Conservation (phyloP, 1,140 invertebrate genomes). For the Melitaea cinxia region DNA sequence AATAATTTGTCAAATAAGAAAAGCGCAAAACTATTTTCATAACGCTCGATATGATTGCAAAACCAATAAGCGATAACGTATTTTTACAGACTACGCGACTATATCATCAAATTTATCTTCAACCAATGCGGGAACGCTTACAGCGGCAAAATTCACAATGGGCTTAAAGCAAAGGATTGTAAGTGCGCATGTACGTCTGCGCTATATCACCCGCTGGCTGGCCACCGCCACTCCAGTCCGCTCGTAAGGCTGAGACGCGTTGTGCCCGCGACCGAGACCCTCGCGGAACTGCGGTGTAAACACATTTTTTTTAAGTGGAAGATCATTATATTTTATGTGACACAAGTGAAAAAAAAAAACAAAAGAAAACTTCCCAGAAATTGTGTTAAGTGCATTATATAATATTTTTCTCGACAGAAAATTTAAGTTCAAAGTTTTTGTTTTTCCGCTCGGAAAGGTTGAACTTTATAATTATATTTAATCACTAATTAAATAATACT, state of each 20-base stretch:
- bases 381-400: slow-evolving; percentile 13
- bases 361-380: slow-evolving; percentile 15
- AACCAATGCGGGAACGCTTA: slow-evolving; percentile 64
- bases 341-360: slow-evolving; percentile 29
- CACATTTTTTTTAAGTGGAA: slow-evolving; percentile 35
- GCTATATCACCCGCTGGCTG: slow-evolving; percentile 45
- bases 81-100: slow-evolving; percentile 10
- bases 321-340: slow-evolving; percentile 19
- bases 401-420: not conserved
- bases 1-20: not conserved
- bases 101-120: slow-evolving; percentile 63
- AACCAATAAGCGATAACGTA: slow-evolving; percentile 4
- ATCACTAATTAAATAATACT: too few relatives aligned
- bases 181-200: slow-evolving; percentile 67
- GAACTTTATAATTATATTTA: too few relatives aligned
- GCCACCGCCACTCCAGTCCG: slow-evolving; percentile 57
- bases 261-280: slow-evolving; percentile 36
- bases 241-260: slow-evolving; percentile 44
- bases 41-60: not conserved
- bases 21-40: not conserved
- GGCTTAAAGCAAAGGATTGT: slow-evolving; percentile 59
- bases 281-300: slow-evolving; percentile 37
- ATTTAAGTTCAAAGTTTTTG: not conserved
- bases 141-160: slow-evolving; percentile 64
- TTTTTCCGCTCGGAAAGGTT: not conserved